phyloP scores from a whole-genome alignment of 1,140 invertebrate genomes.

The Drosophila lowei region DNA sequence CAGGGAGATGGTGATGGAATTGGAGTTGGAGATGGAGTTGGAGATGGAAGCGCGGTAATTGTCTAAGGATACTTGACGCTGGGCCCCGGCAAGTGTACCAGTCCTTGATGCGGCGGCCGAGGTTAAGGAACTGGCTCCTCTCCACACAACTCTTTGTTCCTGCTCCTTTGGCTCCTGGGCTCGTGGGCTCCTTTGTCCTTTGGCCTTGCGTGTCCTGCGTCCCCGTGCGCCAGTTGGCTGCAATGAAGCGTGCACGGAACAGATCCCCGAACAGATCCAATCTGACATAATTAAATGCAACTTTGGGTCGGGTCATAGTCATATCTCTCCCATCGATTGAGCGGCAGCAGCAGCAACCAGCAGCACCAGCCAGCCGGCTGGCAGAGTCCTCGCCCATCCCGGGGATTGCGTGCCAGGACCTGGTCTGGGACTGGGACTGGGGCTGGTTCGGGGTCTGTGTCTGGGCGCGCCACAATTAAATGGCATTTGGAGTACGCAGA shows the following conservation, averaged over 20 bases:
- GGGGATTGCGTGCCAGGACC: conserved; percentile 34
- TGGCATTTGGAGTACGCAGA: conserved; percentile 43
- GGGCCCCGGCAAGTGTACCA: conserved; percentile 58
- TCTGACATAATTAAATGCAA: conserved; percentile 70
- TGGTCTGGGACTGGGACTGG: not conserved
- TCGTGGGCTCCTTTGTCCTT: conserved; percentile 17
- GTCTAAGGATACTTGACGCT: conserved; percentile 76
- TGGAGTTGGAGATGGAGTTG: too few species aligned
- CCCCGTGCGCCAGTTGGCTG: conserved; percentile 52
- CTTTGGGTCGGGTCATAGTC: conserved; percentile 12
- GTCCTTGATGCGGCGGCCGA: conserved; percentile 19
- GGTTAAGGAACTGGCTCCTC: conserved; percentile 58
- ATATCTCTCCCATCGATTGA: conserved; percentile 42
- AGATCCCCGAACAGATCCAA: conserved; percentile 43
- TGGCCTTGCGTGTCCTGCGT: conserved; percentile 41
- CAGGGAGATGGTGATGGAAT: too few species aligned
- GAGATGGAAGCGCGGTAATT: conserved; percentile 47
- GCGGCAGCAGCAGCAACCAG: conserved; percentile 3
- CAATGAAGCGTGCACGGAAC: conserved; percentile 49
- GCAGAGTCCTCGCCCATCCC: too few species aligned
- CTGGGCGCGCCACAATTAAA: conserved; percentile 48
- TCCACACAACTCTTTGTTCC: conserved; percentile 39
- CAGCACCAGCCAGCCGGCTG: too few species aligned
- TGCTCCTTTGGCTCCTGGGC: conserved; percentile 6
- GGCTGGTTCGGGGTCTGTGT: conserved; percentile 21